Conservation (phyloP, 2,113 vertebrate genomes). For the Varanus komodoensis region DNA sequence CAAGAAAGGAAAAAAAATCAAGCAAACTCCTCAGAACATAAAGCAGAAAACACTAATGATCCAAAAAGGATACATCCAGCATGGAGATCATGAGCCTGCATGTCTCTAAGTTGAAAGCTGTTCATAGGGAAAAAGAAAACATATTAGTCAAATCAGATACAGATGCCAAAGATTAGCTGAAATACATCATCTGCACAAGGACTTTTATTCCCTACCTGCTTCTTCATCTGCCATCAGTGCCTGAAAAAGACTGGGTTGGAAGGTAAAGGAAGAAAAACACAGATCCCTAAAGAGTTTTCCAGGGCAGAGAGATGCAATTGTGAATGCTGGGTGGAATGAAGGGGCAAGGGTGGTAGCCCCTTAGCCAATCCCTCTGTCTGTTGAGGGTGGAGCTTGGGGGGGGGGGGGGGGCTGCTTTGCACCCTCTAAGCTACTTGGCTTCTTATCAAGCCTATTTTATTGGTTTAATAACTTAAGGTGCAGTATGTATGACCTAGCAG, state of each 20-base stretch:
- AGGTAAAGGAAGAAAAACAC: neutral
- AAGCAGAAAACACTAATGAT: neutral
- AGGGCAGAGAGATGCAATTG: too few species aligned
- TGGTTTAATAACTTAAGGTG: too few species aligned
- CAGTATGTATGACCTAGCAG: too few species aligned
- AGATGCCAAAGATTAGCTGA: neutral
- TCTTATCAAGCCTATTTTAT: too few species aligned
- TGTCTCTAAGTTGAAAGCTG: conserved; percentile 96
- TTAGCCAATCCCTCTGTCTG: too few species aligned
- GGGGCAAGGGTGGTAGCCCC: too few species aligned
- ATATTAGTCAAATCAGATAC: neutral
- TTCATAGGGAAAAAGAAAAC: conserved; percentile 51
- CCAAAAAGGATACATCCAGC: conserved; percentile 95
- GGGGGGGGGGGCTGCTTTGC: too few species aligned
- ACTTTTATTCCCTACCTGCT: neutral
- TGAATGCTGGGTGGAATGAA: too few species aligned
- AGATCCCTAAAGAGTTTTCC: neutral
- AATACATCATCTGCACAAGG: neutral
- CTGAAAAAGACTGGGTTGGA: neutral
- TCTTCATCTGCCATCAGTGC: neutral
- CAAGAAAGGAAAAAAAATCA: neutral
- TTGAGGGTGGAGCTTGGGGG: too few species aligned
- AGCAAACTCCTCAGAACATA: neutral
- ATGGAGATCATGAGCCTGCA: conserved; percentile 96
- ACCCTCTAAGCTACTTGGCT: too few species aligned